These are phyloP conservation scores for Tethea ocularis DNA, from an alignment of 2,888 invertebrate species.

Conservation along the genomic window DNA sequence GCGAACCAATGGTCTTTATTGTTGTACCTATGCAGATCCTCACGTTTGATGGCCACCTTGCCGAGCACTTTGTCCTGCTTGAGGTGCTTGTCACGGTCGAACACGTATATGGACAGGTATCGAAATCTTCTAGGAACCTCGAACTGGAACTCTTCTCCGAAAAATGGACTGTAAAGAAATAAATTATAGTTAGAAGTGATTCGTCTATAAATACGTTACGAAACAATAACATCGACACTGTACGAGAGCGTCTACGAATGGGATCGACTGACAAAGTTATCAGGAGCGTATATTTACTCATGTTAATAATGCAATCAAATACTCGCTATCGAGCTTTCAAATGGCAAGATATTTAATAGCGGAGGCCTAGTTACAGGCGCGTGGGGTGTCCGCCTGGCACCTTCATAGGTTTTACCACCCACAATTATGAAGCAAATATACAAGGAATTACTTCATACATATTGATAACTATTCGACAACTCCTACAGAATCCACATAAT, in stretches of 20 bases:
- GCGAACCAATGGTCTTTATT: conserved; percentile 97
- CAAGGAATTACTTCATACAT: not conserved
- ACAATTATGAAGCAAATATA: conserved; percentile 22
- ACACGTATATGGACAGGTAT: conserved; percentile 94
- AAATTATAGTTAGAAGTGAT: conserved; percentile 13
- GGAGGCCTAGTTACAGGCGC: conserved; percentile 42
- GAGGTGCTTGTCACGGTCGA: conserved; percentile 92
- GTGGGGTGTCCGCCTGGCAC: conserved; percentile 51
- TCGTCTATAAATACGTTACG: not conserved
- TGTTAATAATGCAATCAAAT: conserved; percentile 46
- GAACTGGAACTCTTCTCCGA: conserved; percentile 96
- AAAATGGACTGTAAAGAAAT: conserved; percentile 90
- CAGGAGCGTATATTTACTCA: conserved; percentile 44
- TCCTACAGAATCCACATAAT: not conserved
- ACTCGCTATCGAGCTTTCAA: conserved; percentile 54
- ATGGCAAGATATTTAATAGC: conserved; percentile 49
- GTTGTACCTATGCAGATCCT: conserved; percentile 93
- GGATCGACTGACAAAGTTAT: conserved; percentile 45
- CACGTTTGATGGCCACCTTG: conserved; percentile 92
- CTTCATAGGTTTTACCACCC: conserved; percentile 42
- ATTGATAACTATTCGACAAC: not conserved
- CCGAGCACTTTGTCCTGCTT: conserved; percentile 93
- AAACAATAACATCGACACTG: conserved; percentile 3
- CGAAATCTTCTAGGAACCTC: conserved; percentile 96
- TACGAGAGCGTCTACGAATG: conserved; percentile 21